phyloP scores from a whole-genome alignment of 1,140 invertebrate genomes.

The Lerema accius region DNA sequence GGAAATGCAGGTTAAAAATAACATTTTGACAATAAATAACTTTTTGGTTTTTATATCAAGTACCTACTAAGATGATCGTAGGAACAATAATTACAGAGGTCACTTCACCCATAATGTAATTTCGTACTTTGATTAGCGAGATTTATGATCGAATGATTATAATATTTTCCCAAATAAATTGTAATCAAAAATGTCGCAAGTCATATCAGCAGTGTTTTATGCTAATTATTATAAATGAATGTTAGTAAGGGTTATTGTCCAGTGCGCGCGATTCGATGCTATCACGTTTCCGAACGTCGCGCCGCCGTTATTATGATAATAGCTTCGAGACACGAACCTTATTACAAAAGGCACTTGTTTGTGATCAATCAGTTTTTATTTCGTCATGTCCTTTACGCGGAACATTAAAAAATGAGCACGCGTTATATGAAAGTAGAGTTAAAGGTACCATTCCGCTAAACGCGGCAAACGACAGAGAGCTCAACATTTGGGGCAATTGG shows the following conservation, averaged over 20 bases:
- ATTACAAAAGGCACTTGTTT: conserved; percentile 55
- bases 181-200: conserved; percentile 37
- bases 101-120: neutral
- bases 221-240: conserved; percentile 60
- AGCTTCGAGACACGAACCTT: conserved; percentile 70
- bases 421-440: neutral
- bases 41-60: no score
- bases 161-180: conserved; percentile 28
- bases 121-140: conserved; percentile 8
- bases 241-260: conserved; percentile 74
- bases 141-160: conserved; percentile 17
- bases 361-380: conserved; percentile 64
- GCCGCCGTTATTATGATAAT: conserved; percentile 74
- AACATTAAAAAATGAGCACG: conserved; percentile 7
- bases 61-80: no score
- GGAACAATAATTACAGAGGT: no score
- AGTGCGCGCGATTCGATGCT: conserved; percentile 73
- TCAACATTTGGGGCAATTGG: no score
- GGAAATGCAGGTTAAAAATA: no score
- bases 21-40: no score
- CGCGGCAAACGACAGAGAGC: no score
- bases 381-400: conserved; percentile 37
- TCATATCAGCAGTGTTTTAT: conserved; percentile 47
- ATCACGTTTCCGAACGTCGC: conserved; percentile 73
- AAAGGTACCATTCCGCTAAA: no score